Conservation (phyloP, 2,113 vertebrate species). For the Nesoenas mayeri region DNA sequence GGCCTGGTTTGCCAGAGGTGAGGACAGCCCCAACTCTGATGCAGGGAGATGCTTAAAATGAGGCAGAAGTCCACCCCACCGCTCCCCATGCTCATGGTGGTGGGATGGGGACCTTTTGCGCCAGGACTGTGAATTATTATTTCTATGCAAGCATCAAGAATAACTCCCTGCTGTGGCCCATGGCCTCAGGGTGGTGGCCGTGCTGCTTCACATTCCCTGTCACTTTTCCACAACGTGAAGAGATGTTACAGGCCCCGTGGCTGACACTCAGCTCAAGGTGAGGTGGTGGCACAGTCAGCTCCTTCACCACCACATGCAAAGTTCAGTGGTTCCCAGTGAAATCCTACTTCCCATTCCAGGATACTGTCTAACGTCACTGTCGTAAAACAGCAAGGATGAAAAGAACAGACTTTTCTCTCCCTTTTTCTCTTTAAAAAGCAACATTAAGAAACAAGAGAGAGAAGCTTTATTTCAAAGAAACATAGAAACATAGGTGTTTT, state of each 20-base stretch:
- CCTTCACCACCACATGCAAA: background rate
- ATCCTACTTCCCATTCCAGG: background rate
- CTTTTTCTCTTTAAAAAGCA: background rate
- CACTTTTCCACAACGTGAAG: background rate
- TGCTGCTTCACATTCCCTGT: background rate
- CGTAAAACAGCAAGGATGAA: background rate
- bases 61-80: background rate
- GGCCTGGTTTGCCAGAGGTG: background rate
- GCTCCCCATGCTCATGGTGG: background rate
- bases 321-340: background rate
- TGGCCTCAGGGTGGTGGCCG: background rate
- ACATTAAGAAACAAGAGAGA: background rate
- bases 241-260: background rate
- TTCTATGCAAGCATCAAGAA: background rate
- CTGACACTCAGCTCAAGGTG: background rate
- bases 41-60: background rate
- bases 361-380: background rate
- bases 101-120: background rate
- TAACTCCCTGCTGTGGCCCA: background rate
- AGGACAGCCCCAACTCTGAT: too few relatives aligned
- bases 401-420: background rate
- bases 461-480: background rate
- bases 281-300: background rate
- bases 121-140: background rate
- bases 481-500: background rate